Evolutionary conservation across 2,888 invertebrate species (phyloP), one percentile per base, ranked within the genome.

Genomic region (Elegia similella): DNA sequence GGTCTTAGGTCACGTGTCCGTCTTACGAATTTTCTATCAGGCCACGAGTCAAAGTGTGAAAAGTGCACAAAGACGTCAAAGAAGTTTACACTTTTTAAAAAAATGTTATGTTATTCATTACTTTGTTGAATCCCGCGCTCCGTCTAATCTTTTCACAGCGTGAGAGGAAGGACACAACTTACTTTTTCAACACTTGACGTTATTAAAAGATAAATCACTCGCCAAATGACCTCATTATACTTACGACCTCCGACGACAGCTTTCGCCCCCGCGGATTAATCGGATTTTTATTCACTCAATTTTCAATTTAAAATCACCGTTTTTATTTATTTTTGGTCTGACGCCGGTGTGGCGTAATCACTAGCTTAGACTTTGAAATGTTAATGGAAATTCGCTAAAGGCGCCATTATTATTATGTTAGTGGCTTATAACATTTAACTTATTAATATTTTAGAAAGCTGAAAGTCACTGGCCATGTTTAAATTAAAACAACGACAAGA

Each of bases 161-260:
- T 23, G 10, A 12, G 32, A 50, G 16, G 2, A 23, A 50, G 34
- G 30, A 32, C 48, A 50, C 34, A 50, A 47, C 43, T 43, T 7
- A 52, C n/a, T 13, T 55, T 54, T 55, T 55, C 32, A 44, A 29
- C 56, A 42, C 30, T 56, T 56, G 29, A 16, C 29, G 48, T 13
- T 56, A 56, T 56, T 48, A 56, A 56, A 56, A 42, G 48, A 56
- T 56, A 56, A 56, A 56, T 56, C 56, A 48, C 56, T 56, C 47
- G 10, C 47, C 30, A 56, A 56, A 56, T 56, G 56, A 56, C 56
- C 48, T 56, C 48, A 50, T 56, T 56, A 56, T 42, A 42, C 42
- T 47, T 38, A 56, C 42, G 56, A 47, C 17, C 30, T 15, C 46
- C 38, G 55, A 47, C 42, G 29, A 48, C 56, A 56, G 56, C 54